phyloP scores from a whole-genome alignment of 2,113 vertebrate genomes.

The Sinocyclocheilus rhinocerous region DNA sequence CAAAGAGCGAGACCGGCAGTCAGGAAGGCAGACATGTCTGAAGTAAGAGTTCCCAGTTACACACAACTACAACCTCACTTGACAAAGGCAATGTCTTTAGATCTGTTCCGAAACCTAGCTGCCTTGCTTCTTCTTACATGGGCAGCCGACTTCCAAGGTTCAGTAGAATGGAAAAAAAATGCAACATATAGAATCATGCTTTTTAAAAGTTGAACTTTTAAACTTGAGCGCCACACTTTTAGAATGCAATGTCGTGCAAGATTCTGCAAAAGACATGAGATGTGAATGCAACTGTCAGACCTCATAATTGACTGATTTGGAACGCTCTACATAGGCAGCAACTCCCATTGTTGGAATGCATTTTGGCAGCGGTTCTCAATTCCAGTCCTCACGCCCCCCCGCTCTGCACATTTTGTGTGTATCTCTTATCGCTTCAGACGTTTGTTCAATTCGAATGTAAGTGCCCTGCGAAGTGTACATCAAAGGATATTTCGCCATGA shows the following conservation, averaged over 20 bases:
- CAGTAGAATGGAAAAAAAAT: neutral
- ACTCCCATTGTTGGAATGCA: neutral
- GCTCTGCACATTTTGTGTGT: too few relatives aligned
- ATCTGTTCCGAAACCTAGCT: neutral
- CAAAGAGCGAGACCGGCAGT: conserved; percentile 1
- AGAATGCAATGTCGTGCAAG: neutral
- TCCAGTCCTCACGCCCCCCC: too few relatives aligned
- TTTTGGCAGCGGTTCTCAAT: too few relatives aligned
- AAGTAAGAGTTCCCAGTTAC: neutral
- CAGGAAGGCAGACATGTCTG: neutral
- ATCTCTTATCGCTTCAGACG: too few relatives aligned
- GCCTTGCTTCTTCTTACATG: neutral
- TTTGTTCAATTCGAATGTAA: too few relatives aligned
- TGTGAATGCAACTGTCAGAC: neutral
- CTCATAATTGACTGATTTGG: neutral
- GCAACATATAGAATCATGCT: neutral
- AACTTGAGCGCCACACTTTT: neutral
- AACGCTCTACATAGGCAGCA: neutral
- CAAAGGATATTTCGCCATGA: too few relatives aligned
- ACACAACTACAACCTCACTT: neutral
- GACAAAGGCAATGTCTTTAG: neutral
- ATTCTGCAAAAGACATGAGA: neutral
- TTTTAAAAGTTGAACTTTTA: neutral
- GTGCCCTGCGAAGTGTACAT: too few relatives aligned
- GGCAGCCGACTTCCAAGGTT: neutral